Evolutionary conservation across 2,797 vertebrate species (phyloP), one percentile per base, ranked within the genome.

Genomic region (Schizothorax lantsangensis): DNA sequence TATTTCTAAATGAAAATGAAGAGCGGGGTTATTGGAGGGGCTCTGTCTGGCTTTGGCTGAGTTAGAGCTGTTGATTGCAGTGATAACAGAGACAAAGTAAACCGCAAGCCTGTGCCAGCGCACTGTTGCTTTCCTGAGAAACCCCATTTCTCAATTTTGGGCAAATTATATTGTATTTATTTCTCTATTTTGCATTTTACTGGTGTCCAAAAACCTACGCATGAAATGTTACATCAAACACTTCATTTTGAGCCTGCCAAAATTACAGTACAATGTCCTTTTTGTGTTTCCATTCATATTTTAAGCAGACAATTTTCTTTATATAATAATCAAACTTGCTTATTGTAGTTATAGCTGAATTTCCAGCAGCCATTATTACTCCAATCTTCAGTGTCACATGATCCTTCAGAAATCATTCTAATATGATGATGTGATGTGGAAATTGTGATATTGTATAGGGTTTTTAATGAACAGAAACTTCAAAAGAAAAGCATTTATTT

Each of bases 1-100:
- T 84, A 87, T 85, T 87, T 81, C 83, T 77, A 85, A 88, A 88
- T 85, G 79, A 85, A 77, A 77, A 78, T 83, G 84, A 83, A 88
- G 74, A 64, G 66, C 19, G 1, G 64, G 66, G 54, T 83, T 57
- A 66, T 88, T 86, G 79, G 69, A 81, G 66, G 71, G 69, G 57
- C n/a, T 85, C 66, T 72, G 75, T 62, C 84, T 72, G 26, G 77
- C 79, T 81, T 81, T 81, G 85, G 85, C 79, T 66, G 79, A 86
- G 30, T 75, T 73, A 30, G 71, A 86, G 57, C 85, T 86, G 85
- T 86, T 86, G 85, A 81, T 86, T 81, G 45, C 52, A 81, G 79
- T 81, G 85, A 86, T 86, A 86, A 86, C 84, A 86, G 84, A n/a
- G n/a, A n/a, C 26, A 79, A 80, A 85, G 84, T 80, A 85, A 85